These are phyloP conservation scores for Labia minor DNA, from an alignment of 2,888 invertebrate genomes.

Conservation along the genomic window DNA sequence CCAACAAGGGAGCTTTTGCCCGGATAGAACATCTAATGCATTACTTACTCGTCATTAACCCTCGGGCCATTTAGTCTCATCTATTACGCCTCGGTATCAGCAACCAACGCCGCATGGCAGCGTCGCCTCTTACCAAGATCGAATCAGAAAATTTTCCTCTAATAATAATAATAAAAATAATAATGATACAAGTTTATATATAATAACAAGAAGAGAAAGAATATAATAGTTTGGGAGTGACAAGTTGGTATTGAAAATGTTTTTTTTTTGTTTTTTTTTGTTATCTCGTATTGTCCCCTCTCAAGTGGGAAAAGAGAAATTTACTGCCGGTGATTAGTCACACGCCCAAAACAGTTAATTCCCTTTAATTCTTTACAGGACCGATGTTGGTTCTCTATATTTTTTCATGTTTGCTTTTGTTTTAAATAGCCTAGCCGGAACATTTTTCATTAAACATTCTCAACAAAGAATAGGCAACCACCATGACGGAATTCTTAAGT, in stretches of 20 bases:
- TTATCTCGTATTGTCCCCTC: not conserved
- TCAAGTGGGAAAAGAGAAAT: not conserved
- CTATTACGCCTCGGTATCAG: not conserved
- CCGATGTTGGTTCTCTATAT: not conserved
- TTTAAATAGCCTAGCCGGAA: not conserved
- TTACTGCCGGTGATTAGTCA: not conserved
- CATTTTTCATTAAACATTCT: not conserved
- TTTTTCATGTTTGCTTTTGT: constrained; percentile 3
- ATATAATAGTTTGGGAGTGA: not conserved
- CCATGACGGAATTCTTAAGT: too few species aligned
- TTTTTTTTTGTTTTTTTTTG: not conserved
- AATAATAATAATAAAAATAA: too few species aligned
- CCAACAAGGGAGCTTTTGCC: constrained; percentile 13
- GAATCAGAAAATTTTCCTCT: too few species aligned
- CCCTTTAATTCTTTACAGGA: not conserved
- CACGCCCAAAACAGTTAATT: not conserved
- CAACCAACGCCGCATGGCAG: too few species aligned
- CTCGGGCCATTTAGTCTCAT: not conserved
- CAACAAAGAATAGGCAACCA: not conserved
- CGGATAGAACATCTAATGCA: constrained; percentile 13
- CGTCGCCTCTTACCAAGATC: too few species aligned
- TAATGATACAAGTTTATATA: too few species aligned
- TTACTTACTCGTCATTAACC: constrained; percentile 13
- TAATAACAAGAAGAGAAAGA: too few species aligned
- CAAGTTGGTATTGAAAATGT: not conserved